Conservation (phyloP, 2,888 invertebrate genomes). For the Diploptera punctata region DNA sequence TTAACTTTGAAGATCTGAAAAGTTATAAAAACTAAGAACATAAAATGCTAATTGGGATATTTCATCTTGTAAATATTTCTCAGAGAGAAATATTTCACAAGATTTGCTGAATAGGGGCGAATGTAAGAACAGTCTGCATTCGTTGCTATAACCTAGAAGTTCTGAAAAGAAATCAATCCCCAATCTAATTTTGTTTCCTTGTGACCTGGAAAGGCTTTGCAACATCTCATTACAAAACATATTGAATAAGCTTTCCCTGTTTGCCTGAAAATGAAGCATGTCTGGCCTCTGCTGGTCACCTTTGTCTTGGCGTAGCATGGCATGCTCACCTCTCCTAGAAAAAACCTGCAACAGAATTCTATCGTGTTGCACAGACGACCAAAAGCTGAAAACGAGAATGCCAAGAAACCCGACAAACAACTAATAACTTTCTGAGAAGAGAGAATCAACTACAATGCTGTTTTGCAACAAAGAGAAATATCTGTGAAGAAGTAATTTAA, state of each 20-base stretch:
- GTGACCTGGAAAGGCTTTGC: slow-evolving; percentile 30
- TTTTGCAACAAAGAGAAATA: too few relatives aligned
- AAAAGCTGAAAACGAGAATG: slow-evolving; percentile 8
- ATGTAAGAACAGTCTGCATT: background rate
- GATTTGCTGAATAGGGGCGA: background rate
- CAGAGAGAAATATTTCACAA: slow-evolving; percentile 1
- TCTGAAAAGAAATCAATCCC: slow-evolving; percentile 30
- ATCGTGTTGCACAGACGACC: background rate
- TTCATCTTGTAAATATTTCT: slow-evolving; percentile 6
- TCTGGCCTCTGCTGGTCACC: slow-evolving; percentile 31
- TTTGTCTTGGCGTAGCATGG: slow-evolving; percentile 14
- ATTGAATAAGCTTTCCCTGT: slow-evolving; percentile 9
- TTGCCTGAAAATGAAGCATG: slow-evolving; percentile 30
- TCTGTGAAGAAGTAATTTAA: too few relatives aligned
- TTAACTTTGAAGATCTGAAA: slow-evolving; percentile 11
- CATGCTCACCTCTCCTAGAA: slow-evolving; percentile 32
- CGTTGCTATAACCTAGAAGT: background rate
- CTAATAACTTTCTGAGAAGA: too few relatives aligned
- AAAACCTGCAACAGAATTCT: slow-evolving; percentile 41
- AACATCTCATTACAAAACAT: slow-evolving; percentile 8
- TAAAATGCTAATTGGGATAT: background rate
- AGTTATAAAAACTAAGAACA: slow-evolving; percentile 5
- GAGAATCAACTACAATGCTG: too few relatives aligned
- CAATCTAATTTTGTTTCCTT: slow-evolving; percentile 15
- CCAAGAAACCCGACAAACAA: too few relatives aligned